Evolutionary conservation across 2,888 invertebrate genomes (phyloP), one percentile per base, ranked within the genome.

Genomic region (Cheilosia pagana): DNA sequence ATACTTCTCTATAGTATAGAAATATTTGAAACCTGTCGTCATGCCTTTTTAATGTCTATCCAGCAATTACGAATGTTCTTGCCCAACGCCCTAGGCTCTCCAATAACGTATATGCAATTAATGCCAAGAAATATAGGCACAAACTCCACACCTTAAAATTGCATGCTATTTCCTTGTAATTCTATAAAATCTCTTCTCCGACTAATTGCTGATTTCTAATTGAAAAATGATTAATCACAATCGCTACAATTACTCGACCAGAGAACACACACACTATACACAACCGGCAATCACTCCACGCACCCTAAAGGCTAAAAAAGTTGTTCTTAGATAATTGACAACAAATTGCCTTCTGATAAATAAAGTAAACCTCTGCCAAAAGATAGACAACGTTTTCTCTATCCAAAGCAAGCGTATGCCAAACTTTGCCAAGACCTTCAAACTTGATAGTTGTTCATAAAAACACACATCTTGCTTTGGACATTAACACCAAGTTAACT

Each of bases 241-340:
- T 67, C 39, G 43, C 50, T 67, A 43, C 59, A 76, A 59, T 76
- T 60, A 59, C 52, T n/a, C 41, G 3, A 23, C 16, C 45, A 35
- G 19, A 45, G 10, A 35, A 35, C 35, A 4, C 12, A 35, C 12
- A 45, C 6, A 8, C 28, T 28, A 7, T 19, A 48, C 14, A 63
- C 19, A 63, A n/a, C 41, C 35, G 67, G 16, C 53, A 53, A 43
- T 67, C 53, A 57, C 45, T 25, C 16, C 53, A 39, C 21, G 35
- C 63, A 48, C 63, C 55, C 57, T 35, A 23, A 41, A 35, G 21
- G 72, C 59, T 45, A 57, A 45, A 57, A 65, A 53, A 45, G 50
- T 67, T 50, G 67, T 52, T 59, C 75, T 43, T 31, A 75, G 28
- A 59, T 75, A 75, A 75, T 75, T 59, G 75, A 65, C 55, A 63